Evolutionary conservation across 1,140 invertebrate species (phyloP), one percentile per base, ranked within the genome.

Genomic region (Caenorhabditis remanei): DNA sequence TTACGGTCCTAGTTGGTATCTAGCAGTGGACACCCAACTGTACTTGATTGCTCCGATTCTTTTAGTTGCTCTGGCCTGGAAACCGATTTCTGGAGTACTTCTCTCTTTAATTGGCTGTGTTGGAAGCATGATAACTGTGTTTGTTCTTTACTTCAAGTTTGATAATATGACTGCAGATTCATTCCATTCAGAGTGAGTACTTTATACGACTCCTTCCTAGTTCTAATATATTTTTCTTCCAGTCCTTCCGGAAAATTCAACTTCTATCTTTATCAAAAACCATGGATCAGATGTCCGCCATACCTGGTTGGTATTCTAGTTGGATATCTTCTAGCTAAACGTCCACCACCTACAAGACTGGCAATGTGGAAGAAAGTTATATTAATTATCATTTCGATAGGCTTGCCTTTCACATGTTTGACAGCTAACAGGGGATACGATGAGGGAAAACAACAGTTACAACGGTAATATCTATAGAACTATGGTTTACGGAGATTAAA

Each of bases 1-100:
- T 65, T 88, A 88, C 32, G 85, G 55, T 19, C 40, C 53, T 90
- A 90, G 93, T 0, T 94, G 93, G 93, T 94, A 93, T 84, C 85
- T 94, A 16, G 92, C 93, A 14, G 93, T 93, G 61, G 94, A 94
- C 85, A 93, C 93, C 92, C 94, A 94, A 89, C 92, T 94, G 61
- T 94, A 93, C 85, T 4, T 88, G 19, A 41, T 88, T n/a, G 85
- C 87, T 40, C 87, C 87, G 1, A 58, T 88, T 48, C 21, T 87
- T 46, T 65, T 87, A 6, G n/a, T 87, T 32, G 71, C 50, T 11
- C 58, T 87, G 13, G 14, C 53, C 43, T 56, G 61, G 24, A 85
- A 67, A 16, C 87, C 86, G 8, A 53, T 84, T 41, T 16, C 65
- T 6, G 87, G 82, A 50, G 14, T 58, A 14, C 3, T 67, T 24